A percentile compares a stretch with the other conserved stretches of the same genome.
phyloP scores from a whole-genome alignment of 2,113 vertebrate genomes.

The Pluvianellus socialis region DNA sequence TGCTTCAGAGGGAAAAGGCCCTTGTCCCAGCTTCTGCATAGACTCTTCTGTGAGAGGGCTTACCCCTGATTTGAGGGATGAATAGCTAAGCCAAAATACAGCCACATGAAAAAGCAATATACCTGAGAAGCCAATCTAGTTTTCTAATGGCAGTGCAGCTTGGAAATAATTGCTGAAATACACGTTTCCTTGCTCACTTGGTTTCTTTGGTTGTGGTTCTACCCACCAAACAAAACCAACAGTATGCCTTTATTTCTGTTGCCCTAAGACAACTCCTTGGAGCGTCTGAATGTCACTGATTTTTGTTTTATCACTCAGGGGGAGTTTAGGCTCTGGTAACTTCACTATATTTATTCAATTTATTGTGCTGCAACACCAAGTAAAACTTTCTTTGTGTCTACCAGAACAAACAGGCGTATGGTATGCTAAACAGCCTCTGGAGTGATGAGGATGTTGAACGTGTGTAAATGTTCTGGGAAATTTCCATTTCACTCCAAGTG shows the following conservation, averaged over 20 bases:
- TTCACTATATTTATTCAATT: background rate
- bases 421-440: background rate
- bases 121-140: background rate
- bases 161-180: background rate
- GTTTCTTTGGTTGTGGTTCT: background rate
- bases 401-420: background rate
- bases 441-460: fast-evolving
- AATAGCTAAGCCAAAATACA: background rate
- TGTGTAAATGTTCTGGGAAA: background rate
- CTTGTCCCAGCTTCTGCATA: background rate
- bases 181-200: fast-evolving
- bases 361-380: background rate
- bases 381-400: background rate
- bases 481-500: background rate
- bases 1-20: background rate
- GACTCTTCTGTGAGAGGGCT: background rate
- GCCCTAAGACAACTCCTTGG: background rate
- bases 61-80: background rate
- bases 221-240: background rate
- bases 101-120: background rate
- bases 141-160: background rate
- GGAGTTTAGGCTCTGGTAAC: background rate
- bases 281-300: background rate
- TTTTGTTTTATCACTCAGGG: background rate
- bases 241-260: background rate